phyloP scores from a whole-genome alignment of 1,140 invertebrate genomes.

The Drosophila bocki region DNA sequence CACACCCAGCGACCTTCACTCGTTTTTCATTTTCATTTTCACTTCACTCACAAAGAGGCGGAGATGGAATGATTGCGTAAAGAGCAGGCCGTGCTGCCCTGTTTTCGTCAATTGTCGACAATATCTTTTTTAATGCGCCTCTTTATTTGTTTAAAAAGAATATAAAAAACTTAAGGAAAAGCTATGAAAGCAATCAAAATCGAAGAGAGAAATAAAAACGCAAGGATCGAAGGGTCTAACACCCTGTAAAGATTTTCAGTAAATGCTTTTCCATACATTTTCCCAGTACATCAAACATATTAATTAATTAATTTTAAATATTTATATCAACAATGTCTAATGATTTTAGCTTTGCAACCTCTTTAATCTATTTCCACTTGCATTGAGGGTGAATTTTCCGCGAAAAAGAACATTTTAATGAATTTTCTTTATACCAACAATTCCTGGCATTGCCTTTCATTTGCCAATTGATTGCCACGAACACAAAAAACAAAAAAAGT shows the following conservation, averaged over 20 bases:
- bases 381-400: conserved; percentile 1
- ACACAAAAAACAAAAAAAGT: neutral
- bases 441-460: conserved; percentile 45
- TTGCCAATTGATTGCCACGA: conserved; percentile 71
- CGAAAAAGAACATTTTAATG: conserved; percentile 64
- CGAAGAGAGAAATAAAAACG: neutral
- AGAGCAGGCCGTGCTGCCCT: conserved; percentile 55
- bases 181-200: conserved; percentile 9
- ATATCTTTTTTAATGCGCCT: conserved; percentile 74
- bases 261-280: too few species aligned
- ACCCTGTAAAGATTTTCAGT: neutral
- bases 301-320: too few species aligned
- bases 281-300: too few species aligned
- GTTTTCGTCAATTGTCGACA: conserved; percentile 82
- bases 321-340: too few species aligned
- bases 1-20: conserved; percentile 58
- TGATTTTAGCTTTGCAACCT: too few species aligned
- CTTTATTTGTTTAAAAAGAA: conserved; percentile 70
- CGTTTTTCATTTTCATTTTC: conserved; percentile 54
- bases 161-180: conserved; percentile 25
- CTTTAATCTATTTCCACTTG: neutral
- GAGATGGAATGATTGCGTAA: conserved; percentile 64
- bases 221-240: neutral
- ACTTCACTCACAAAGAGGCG: conserved; percentile 36
- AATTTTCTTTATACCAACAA: conserved; percentile 52